These are phyloP conservation scores for Drosophila planitibia DNA, from an alignment of 2,888 invertebrate species.

Conservation along the genomic window DNA sequence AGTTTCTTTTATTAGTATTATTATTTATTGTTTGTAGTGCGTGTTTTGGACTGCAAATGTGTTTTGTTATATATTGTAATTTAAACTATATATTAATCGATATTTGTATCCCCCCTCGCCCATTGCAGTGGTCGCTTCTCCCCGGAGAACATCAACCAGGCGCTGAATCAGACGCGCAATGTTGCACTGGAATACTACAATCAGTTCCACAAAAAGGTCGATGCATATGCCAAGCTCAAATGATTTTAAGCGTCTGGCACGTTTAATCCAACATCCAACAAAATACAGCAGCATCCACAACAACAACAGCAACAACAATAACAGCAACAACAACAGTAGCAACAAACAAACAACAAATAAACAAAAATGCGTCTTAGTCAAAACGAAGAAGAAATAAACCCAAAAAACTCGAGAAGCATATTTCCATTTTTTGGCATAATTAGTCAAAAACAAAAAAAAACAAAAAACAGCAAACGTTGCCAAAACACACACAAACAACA, in stretches of 20 bases:
- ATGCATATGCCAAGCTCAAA: conserved; percentile 90
- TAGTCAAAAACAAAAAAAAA: conserved; percentile 32
- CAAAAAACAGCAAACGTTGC: conserved; percentile 20
- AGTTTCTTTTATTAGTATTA: not conserved
- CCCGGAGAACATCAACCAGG: conserved; percentile 91
- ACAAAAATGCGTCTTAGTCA: conserved; percentile 61
- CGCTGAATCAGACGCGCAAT: conserved; percentile 89
- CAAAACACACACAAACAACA: conserved; percentile 1
- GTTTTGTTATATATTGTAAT: not conserved
- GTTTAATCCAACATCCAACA: conserved; percentile 47
- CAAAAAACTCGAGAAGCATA: conserved; percentile 30
- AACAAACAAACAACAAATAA: conserved; percentile 26
- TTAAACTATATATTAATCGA: not conserved
- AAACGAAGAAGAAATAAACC: conserved; percentile 19
- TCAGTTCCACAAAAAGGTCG: conserved; percentile 92
- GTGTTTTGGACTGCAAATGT: not conserved
- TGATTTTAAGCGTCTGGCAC: conserved; percentile 86
- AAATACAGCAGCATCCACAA: conserved; percentile 16
- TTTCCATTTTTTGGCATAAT: conserved; percentile 41
- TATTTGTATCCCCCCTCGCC: not conserved
- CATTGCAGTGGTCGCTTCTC: conserved; percentile 90
- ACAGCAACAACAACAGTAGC: conserved; percentile 33
- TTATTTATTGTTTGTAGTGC: not conserved
- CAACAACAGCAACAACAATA: conserved; percentile 22
- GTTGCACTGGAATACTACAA: conserved; percentile 90